These are phyloP conservation scores for Pteruthius melanotis DNA, from an alignment of 2,113 vertebrate genomes.

Conservation along the genomic window DNA sequence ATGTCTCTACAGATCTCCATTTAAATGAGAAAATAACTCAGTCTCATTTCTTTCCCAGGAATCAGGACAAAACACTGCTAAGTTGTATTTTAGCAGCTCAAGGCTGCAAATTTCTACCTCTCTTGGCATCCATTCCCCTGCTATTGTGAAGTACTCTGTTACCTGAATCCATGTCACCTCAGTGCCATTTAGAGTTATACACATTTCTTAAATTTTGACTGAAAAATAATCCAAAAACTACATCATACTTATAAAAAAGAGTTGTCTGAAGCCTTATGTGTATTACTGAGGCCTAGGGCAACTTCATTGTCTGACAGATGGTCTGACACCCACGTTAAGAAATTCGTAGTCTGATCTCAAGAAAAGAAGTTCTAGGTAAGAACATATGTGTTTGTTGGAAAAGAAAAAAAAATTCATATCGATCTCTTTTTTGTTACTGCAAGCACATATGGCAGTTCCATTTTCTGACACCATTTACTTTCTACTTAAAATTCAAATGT, in stretches of 20 bases:
- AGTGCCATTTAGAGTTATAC: not conserved
- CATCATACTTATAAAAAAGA: not conserved
- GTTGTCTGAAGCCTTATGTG: not conserved
- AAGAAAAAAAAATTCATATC: not conserved
- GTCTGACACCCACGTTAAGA: constrained; percentile 8
- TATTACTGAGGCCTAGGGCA: not conserved
- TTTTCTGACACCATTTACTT: not conserved
- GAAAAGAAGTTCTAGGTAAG: not conserved
- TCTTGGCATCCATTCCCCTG: not conserved
- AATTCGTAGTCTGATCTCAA: not conserved
- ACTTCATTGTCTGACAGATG: constrained; percentile 24
- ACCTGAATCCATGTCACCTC: not conserved
- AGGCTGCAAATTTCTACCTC: not conserved
- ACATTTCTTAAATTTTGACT: not conserved
- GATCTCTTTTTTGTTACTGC: not conserved
- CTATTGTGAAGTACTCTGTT: not conserved
- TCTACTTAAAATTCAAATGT: constrained; percentile 33
- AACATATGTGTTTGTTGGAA: constrained; percentile 26
- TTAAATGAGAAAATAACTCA: not conserved
- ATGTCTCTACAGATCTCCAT: not conserved
- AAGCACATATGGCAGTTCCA: constrained; percentile 31
- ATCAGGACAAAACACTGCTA: not conserved
- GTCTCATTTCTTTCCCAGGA: not conserved
- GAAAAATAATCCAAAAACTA: not conserved
- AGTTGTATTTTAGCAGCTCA: not conserved